A percentile compares a stretch with the other conserved stretches of the same genome.
Conservation (phyloP, 2,888 invertebrate species). For the Spisula solida region DNA sequence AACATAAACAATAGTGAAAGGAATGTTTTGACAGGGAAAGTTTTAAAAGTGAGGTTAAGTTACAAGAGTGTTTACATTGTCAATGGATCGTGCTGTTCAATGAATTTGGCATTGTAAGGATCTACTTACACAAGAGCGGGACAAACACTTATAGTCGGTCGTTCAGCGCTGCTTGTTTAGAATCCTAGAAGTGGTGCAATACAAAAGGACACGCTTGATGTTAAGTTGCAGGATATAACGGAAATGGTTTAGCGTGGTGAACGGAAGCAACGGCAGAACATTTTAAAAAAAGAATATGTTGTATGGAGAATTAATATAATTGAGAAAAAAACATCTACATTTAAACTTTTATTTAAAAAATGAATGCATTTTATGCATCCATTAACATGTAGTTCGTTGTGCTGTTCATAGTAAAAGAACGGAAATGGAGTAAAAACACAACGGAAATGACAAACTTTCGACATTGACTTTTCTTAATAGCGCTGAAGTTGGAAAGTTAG, state of each 20-base stretch:
- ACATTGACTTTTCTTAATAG: background rate
- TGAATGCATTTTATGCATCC: background rate
- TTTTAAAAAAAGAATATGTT: too few species aligned
- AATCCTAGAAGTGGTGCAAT: background rate
- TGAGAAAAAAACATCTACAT: too few species aligned
- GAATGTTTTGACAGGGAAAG: background rate
- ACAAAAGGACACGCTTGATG: background rate
- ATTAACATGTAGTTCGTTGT: background rate
- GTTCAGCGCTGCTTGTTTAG: background rate
- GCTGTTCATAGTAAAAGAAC: background rate
- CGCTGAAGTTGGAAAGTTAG: background rate
- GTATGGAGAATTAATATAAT: too few species aligned
- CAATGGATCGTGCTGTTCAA: background rate
- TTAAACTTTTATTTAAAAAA: too few species aligned
- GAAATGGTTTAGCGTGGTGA: background rate
- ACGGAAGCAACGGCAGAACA: background rate
- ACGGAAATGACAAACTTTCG: background rate
- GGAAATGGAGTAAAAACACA: background rate
- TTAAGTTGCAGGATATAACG: background rate
- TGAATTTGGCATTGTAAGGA: background rate
- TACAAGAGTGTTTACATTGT: background rate
- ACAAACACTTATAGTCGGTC: background rate
- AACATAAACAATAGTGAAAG: background rate
- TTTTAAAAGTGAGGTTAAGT: conserved; percentile 9
- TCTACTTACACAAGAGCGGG: background rate